phyloP scores from a whole-genome alignment of 2,113 vertebrate species.

The Cairina moschata region DNA sequence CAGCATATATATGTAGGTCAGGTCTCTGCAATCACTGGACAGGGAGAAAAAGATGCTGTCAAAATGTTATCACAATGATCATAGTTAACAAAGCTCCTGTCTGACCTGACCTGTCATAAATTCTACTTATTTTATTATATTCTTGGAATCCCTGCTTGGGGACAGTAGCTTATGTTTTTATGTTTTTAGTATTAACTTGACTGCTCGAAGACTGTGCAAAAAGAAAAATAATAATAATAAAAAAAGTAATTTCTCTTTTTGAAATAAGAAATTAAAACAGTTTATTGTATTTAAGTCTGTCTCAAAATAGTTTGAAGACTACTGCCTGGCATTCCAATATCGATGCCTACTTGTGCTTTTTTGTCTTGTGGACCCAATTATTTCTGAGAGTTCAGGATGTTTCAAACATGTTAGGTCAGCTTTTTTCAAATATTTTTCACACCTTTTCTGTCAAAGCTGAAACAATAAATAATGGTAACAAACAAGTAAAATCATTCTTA shows the following conservation, averaged over 20 bases:
- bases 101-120: background rate
- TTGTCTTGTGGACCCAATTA: background rate
- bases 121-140: background rate
- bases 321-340: background rate
- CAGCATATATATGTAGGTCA: background rate
- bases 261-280: background rate
- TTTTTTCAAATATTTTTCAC: background rate
- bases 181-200: background rate
- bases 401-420: background rate
- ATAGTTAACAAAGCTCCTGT: background rate
- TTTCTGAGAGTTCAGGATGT: fast-evolving
- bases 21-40: background rate
- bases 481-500: background rate
- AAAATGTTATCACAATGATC: background rate
- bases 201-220: background rate
- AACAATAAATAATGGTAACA: background rate
- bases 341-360: background rate
- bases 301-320: background rate
- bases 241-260: background rate
- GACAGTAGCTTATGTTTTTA: background rate
- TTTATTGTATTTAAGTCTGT: background rate
- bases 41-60: background rate
- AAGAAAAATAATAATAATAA: background rate
- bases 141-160: background rate
- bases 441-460: background rate